Evolutionary conservation across 2,113 vertebrate species (phyloP).

Genomic region (Enhydra lutris): DNA sequence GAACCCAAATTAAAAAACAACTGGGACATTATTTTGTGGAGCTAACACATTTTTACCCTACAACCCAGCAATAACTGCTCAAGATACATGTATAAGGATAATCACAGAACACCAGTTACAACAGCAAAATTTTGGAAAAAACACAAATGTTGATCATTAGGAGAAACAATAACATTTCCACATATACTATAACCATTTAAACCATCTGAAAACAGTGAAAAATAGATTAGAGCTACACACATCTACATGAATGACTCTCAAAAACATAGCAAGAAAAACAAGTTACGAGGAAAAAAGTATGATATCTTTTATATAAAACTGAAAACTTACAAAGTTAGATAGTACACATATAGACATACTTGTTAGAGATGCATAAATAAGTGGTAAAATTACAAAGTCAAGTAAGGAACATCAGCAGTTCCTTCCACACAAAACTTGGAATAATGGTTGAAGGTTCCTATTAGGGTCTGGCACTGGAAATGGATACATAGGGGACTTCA

Average conservation of each 20-base stretch:
- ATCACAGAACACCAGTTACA: background rate
- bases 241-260: background rate
- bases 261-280: background rate
- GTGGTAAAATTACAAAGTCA: background rate
- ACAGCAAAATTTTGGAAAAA: background rate
- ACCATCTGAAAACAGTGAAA: background rate
- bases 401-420: background rate
- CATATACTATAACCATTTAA: background rate
- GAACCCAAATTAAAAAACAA: background rate
- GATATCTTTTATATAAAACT: background rate
- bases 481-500: background rate
- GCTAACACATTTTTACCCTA: background rate
- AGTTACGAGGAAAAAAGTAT: background rate
- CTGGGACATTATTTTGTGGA: background rate
- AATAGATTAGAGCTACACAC: background rate
- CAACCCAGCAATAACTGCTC: background rate
- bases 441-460: background rate
- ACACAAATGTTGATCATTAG: background rate
- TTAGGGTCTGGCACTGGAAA: background rate
- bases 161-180: background rate
- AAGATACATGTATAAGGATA: background rate
- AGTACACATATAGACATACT: rapidly evolving
- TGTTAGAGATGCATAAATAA: background rate
- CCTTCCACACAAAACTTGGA: background rate
- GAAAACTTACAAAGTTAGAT: background rate